phyloP scores from a whole-genome alignment of 2,113 vertebrate genomes.

The Asarcornis scutulata region DNA sequence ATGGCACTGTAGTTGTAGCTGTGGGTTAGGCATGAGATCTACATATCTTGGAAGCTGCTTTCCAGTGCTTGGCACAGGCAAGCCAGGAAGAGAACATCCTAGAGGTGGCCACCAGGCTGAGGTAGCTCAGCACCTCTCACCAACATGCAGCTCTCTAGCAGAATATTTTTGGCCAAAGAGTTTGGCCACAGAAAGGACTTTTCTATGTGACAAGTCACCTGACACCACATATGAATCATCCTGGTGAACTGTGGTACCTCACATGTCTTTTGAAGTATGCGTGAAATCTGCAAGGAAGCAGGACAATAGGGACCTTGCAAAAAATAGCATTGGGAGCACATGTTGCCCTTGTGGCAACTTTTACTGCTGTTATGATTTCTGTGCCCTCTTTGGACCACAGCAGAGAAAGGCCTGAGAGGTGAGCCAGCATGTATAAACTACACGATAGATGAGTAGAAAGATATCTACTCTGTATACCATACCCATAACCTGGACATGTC shows the following conservation, averaged over 20 bases:
- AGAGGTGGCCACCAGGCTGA: neutral
- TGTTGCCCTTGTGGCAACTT: neutral
- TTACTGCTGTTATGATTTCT: neutral
- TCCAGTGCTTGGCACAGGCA: accelerated
- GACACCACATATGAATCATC: neutral
- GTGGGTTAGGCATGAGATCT: neutral
- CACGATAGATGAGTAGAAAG: neutral
- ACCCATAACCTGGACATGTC: neutral
- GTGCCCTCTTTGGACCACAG: neutral
- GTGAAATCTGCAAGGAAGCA: neutral
- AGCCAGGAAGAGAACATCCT: neutral
- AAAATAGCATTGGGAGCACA: neutral
- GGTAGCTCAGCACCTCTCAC: neutral
- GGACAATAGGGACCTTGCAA: neutral
- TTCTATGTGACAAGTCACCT: neutral
- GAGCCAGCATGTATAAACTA: neutral
- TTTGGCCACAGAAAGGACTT: neutral
- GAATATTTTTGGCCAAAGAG: neutral
- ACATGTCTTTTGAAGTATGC: neutral
- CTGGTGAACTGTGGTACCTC: neutral
- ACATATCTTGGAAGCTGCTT: neutral
- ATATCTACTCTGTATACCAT: neutral
- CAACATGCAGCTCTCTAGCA: neutral
- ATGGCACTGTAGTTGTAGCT: neutral
- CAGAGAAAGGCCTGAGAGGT: neutral